A percentile compares a stretch with the other conserved stretches of the same genome.
Conservation (phyloP, 2,888 invertebrate genomes). For the Allygus modestus region DNA sequence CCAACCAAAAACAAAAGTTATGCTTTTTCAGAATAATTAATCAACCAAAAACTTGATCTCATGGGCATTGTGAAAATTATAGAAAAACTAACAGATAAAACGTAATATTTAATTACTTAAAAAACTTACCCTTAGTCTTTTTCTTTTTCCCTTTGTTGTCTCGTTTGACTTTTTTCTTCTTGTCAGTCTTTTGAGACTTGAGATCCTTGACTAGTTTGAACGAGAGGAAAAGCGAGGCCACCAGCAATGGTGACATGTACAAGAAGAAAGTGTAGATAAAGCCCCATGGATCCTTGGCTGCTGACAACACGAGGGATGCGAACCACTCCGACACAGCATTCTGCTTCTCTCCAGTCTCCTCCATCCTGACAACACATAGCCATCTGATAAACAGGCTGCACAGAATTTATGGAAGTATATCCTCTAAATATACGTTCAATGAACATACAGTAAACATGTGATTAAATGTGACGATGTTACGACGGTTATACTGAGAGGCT, state of each 20-base stretch:
- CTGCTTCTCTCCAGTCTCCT: not conserved
- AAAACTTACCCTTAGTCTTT: slow-evolving; percentile 26
- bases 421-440: no score
- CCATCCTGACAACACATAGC: slow-evolving; percentile 11
- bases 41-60: no score
- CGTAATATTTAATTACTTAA: no score
- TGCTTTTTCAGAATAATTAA: no score
- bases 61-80: no score
- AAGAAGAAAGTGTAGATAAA: slow-evolving; percentile 13
- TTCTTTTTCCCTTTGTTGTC: slow-evolving; percentile 38
- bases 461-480: no score
- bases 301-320: slow-evolving; percentile 2
- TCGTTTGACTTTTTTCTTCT: slow-evolving; percentile 37
- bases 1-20: no score
- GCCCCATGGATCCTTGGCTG: slow-evolving; percentile 34
- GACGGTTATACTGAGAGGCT: no score
- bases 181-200: slow-evolving; percentile 21
- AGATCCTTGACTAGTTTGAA: slow-evolving; percentile 16
- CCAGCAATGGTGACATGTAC: slow-evolving; percentile 23
- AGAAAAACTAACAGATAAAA: no score
- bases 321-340: slow-evolving; percentile 23
- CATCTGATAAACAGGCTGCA: no score
- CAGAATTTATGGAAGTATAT: no score
- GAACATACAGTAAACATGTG: no score
- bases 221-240: slow-evolving; percentile 3